Evolutionary conservation across 2,888 invertebrate genomes (phyloP).

Genomic region (Meteorus colon): DNA sequence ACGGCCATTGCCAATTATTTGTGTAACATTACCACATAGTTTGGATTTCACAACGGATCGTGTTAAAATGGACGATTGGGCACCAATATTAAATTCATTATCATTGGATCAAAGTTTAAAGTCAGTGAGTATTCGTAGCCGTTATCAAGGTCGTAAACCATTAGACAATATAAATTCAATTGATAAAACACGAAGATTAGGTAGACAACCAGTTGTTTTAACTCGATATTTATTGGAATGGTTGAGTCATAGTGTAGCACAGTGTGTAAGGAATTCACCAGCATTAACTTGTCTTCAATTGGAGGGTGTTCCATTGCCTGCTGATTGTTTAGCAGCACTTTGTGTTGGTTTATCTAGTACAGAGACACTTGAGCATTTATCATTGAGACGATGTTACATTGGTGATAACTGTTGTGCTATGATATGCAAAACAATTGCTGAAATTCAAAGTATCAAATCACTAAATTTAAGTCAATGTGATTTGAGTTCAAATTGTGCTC

Average conservation of each 20-base stretch:
- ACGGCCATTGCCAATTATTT: conserved; percentile 68
- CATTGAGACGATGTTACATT: conserved; percentile 80
- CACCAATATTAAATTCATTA: conserved; percentile 82
- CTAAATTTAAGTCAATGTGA: conserved; percentile 83
- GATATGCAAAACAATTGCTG: conserved; percentile 81
- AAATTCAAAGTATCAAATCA: conserved; percentile 80
- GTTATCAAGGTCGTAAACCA: conserved; percentile 76
- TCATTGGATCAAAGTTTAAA: conserved; percentile 82
- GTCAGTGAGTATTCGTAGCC: conserved; percentile 80
- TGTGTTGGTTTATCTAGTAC: conserved; percentile 79
- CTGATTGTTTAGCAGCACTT: conserved; percentile 79
- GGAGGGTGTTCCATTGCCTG: conserved; percentile 82
- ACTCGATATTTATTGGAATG: conserved; percentile 83
- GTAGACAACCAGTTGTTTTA: conserved; percentile 79
- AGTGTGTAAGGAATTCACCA: conserved; percentile 79
- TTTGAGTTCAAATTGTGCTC: conserved; percentile 79
- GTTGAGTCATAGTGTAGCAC: conserved; percentile 79
- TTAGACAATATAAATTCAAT: conserved; percentile 76
- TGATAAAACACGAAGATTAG: conserved; percentile 78
- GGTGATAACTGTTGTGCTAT: conserved; percentile 83
- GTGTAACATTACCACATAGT: conserved; percentile 69
- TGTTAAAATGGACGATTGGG: conserved; percentile 85
- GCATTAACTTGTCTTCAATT: conserved; percentile 79
- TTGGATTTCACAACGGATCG: conserved; percentile 85
- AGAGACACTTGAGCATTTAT: conserved; percentile 80